A percentile compares a stretch with the other conserved stretches of the same genome.
Conservation (phyloP, 1,140 invertebrate genomes). For the Papilio aristodemus region DNA sequence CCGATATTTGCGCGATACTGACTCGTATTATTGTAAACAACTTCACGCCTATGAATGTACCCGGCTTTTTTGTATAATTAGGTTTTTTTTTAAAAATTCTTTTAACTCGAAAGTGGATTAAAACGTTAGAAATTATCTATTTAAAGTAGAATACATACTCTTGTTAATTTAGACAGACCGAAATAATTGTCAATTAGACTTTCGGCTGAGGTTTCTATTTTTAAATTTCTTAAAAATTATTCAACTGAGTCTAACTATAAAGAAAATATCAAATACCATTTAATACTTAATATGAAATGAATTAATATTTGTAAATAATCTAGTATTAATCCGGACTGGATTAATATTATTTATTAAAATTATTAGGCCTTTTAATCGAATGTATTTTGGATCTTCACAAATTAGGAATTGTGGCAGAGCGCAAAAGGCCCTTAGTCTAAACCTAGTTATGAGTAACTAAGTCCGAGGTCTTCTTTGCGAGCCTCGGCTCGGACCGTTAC, state of each 20-base stretch:
- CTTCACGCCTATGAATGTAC: constrained; percentile 52
- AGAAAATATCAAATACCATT: background rate
- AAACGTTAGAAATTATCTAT: constrained; percentile 56
- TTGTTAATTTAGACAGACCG: constrained; percentile 75
- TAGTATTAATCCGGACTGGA: too few species aligned
- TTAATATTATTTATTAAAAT: too few species aligned
- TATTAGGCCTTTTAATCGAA: too few species aligned
- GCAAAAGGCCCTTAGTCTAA: too few species aligned
- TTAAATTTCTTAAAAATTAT: constrained; percentile 35
- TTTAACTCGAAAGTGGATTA: constrained; percentile 45
- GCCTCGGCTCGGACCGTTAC: too few species aligned
- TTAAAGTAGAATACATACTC: constrained; percentile 67
- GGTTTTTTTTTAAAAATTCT: constrained; percentile 37
- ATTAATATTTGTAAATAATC: too few species aligned
- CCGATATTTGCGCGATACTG: constrained; percentile 53
- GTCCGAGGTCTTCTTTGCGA: too few species aligned
- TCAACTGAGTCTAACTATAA: background rate
- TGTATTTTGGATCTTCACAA: too few species aligned
- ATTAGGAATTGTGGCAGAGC: too few species aligned
- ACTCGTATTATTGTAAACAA: constrained; percentile 51
- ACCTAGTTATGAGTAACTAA: too few species aligned
- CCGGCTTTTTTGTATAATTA: constrained; percentile 42
- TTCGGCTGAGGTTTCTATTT: constrained; percentile 39
- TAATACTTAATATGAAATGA: too few species aligned
- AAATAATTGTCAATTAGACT: constrained; percentile 61